Evolutionary conservation across 2,113 vertebrate genomes (phyloP), one percentile per base, ranked within the genome.

Genomic region (Lepus timidus): DNA sequence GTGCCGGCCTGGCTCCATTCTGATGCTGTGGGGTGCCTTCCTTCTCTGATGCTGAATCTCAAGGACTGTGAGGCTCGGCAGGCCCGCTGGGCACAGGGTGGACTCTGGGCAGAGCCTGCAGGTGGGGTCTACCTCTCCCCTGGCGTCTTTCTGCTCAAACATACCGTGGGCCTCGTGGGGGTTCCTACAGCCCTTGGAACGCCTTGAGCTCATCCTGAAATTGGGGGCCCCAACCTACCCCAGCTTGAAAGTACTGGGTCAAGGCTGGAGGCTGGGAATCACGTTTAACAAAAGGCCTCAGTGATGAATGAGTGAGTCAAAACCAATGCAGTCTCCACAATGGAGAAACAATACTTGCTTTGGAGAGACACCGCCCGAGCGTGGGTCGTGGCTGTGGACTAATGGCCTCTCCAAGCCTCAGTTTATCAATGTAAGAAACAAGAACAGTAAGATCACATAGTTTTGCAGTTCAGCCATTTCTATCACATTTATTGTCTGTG

Each of bases 401-500:
- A 62, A 51, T 33, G 70, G 76, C 52, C 22, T 52, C 64, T 82
- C 12, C 23, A 49, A 61, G 44, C 23, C 70, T 94, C 22, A 14
- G 58, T 96, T 74, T 75, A 85, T 83, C 17, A 86, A 17, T n/a
- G 44, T 75, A 33, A 39, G 52, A 80, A 89, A 27, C 17, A 92
- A 58, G 39, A 14, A 31, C 9, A 39, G 22, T 39, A 36, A 33
- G 31, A 58, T 61, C 33, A 74, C 11, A n/a, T 64, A 52, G 39
- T 61, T 87, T 6, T 74, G 16, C 44, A 73, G 55, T 90, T 91
- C 49, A 80, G 39, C 83, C 20, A 65, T 23, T 89, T 29, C 49
- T 51, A 0, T 91, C 65, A 85, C 85, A 95, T 67, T 91, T 91
- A 76, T 55, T 86, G 11, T 89, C 74, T 71, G 39, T 93, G 79